Conservation (phyloP, 2,888 invertebrate genomes). For the Volucella bombylans region DNA sequence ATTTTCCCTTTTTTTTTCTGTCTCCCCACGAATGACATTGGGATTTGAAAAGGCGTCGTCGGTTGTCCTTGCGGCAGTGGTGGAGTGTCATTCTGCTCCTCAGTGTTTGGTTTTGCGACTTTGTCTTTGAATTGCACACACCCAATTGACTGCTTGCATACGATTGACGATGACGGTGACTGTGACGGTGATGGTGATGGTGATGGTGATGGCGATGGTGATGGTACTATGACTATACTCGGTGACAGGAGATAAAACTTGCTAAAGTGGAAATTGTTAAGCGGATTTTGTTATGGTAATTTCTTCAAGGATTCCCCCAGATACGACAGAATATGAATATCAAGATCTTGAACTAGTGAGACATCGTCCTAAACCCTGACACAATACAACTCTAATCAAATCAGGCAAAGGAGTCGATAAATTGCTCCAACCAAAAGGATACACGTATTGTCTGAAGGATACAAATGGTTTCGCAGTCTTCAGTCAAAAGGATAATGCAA, state of each 20-base stretch:
- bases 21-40: constrained; percentile 58
- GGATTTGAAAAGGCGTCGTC: constrained; percentile 71
- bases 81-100: constrained; percentile 8
- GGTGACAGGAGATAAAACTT: constrained; percentile 68
- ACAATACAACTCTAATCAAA: constrained; percentile 46
- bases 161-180: constrained; percentile 37
- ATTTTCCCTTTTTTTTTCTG: constrained; percentile 7
- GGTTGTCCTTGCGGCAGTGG: constrained; percentile 55
- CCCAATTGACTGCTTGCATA: constrained; percentile 65
- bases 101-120: constrained; percentile 53
- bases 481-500: constrained; percentile 38
- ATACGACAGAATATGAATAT: constrained; percentile 39
- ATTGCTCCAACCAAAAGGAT: constrained; percentile 36
- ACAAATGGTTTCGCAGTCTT: constrained; percentile 38
- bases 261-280: constrained; percentile 73
- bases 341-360: constrained; percentile 42
- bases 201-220: too few relatives aligned
- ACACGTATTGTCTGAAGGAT: constrained; percentile 47
- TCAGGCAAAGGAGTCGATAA: constrained; percentile 49
- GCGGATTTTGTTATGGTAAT: constrained; percentile 74
- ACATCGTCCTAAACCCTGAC: constrained; percentile 18
- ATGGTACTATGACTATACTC: too few relatives aligned
- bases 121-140: constrained; percentile 70
- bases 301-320: constrained; percentile 40
- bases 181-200: too few relatives aligned